A percentile compares a stretch with the other conserved stretches of the same genome.
phyloP scores from a whole-genome alignment of 2,888 invertebrate genomes.

The Pomacea canaliculata region DNA sequence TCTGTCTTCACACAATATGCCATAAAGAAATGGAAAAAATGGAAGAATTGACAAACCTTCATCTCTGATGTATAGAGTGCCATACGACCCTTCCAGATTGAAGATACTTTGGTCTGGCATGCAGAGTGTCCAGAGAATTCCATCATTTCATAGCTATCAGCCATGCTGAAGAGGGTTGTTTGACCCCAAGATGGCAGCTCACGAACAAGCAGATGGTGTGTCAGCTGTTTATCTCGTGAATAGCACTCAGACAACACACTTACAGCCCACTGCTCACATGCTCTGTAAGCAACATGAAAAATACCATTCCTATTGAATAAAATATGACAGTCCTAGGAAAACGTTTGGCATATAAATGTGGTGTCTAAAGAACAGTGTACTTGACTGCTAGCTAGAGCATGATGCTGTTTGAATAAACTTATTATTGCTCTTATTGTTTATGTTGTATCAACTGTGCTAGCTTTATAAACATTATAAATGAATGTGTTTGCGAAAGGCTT shows the following conservation, averaged over 20 bases:
- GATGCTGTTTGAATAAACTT: too few species aligned
- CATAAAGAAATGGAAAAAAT: too few species aligned
- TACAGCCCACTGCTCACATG: conserved; percentile 62
- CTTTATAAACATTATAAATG: too few species aligned
- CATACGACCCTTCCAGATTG: conserved; percentile 69
- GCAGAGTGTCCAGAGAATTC: conserved; percentile 67
- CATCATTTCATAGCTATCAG: conserved; percentile 63
- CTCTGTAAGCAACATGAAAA: conserved; percentile 39
- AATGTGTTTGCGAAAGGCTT: too few species aligned
- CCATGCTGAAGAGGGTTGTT: conserved; percentile 62
- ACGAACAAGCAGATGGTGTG: conserved; percentile 61
- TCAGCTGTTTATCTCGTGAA: conserved; percentile 54
- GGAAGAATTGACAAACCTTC: conserved; percentile 51
- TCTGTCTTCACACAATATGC: too few species aligned
- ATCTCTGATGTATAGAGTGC: conserved; percentile 63
- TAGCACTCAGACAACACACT: conserved; percentile 66
- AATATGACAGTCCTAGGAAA: not conserved
- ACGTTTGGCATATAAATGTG: too few species aligned
- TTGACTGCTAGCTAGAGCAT: too few species aligned
- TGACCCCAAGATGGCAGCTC: conserved; percentile 57
- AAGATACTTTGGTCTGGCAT: conserved; percentile 69
- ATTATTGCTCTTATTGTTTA: too few species aligned
- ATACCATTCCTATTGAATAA: too few species aligned
- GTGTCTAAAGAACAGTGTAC: too few species aligned
- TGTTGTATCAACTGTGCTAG: too few species aligned